Percentiles rank a stretch among this genome's conserved stretches.
Conservation (phyloP, 2,888 invertebrate genomes). For the Pomacea canaliculata region DNA sequence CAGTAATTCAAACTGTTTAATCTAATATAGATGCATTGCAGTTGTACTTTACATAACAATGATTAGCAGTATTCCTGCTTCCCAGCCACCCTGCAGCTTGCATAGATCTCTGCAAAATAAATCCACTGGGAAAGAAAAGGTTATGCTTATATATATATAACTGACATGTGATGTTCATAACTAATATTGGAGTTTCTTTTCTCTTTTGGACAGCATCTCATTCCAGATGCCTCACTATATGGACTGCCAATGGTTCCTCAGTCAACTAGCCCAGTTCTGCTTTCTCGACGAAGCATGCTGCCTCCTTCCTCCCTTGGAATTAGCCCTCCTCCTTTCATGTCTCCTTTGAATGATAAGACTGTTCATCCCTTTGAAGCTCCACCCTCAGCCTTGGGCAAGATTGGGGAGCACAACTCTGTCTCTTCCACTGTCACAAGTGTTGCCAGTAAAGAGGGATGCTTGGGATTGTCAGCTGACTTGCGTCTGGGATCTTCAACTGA, state of each 20-base stretch:
- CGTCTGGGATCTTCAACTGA: conserved; percentile 14
- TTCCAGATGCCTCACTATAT: conserved; percentile 32
- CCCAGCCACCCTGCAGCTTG: too few species aligned
- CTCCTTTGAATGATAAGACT: conserved; percentile 16
- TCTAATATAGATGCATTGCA: too few species aligned
- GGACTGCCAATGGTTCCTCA: conserved; percentile 25
- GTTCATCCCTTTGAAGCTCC: background rate
- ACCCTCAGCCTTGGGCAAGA: conserved; percentile 7
- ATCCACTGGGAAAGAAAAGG: too few species aligned
- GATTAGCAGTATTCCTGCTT: too few species aligned
- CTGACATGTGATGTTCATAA: too few species aligned
- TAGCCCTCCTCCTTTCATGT: conserved; percentile 26
- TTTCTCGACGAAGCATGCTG: conserved; percentile 26
- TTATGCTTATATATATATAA: too few species aligned
- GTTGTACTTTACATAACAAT: too few species aligned
- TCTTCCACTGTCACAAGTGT: conserved; percentile 9
- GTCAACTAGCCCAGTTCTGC: conserved; percentile 12
- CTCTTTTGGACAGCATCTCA: conserved; percentile 26
- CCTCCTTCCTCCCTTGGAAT: conserved; percentile 28
- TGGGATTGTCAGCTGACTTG: conserved; percentile 8
- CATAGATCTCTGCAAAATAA: too few species aligned
- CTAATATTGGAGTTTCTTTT: background rate
- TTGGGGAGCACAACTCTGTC: background rate
- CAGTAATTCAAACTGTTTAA: too few species aligned
- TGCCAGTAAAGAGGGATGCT: background rate